Evolutionary conservation across 1,140 invertebrate species (phyloP), one percentile per base, ranked within the genome.

Genomic region (Proales similis): DNA sequence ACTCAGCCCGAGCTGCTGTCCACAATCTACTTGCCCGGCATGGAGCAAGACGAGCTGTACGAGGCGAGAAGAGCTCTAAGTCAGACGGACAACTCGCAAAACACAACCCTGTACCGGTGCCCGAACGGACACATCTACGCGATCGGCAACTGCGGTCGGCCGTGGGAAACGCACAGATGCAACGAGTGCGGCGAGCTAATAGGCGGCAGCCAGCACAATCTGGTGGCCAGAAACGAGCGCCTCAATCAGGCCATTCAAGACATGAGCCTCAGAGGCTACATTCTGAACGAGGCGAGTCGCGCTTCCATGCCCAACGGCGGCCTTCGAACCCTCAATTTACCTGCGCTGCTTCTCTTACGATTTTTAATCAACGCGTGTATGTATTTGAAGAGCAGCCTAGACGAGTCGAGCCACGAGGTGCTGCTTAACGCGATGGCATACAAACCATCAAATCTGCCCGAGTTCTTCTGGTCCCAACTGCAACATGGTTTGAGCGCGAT

Each of bases 111-210:
- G 51, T 69, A 5, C 51, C 67, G 64, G 20, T 73, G 71, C 65
- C 68, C 70, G 3, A 70, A 70, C 68, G 70, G 70, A 49, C 70
- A 73, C 64, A 64, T 67, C 39, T 73, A 73, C 47, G 60, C 67
- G 11, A 70, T 73, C 65, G 70, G 70, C 39, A 64, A 73, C 67
- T 72, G 71, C 66, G 71, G 71, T 43, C 43, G 63, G 6, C 68
- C 70, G 22, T 46, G 33, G 45, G 26, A 36, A 9, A 17, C 42
- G 19, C 60, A 64, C 19, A 63, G 30, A 24, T 72, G 71, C 65
- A 67, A 66, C 20, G 48, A 64, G 26, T 72, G 71, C 65, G 66
- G 66, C 7, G 48, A 48, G 29, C 39, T 66, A 14, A 71, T 72
- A 48, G 70, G 70, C 36, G 70, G 70, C 5, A 9, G 27, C 29